phyloP scores from a whole-genome alignment of 2,888 invertebrate genomes.

The Parnassius glacialis region DNA sequence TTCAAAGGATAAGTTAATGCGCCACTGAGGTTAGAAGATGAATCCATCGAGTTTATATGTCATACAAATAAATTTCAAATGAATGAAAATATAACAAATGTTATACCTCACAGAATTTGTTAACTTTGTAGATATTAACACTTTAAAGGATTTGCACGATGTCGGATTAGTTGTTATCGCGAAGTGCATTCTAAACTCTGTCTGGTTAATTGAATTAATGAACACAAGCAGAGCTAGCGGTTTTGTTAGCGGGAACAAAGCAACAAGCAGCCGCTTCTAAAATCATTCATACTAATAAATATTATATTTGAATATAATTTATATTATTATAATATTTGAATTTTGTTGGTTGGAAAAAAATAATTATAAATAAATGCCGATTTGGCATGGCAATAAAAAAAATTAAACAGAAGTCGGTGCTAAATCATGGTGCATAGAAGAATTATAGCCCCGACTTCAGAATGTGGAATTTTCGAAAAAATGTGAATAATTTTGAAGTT shows the following conservation, averaged over 20 bases:
- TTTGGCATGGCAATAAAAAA: neutral
- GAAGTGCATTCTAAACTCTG: conserved; percentile 24
- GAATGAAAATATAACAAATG: too few relatives aligned
- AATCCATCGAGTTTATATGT: too few relatives aligned
- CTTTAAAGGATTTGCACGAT: conserved; percentile 11
- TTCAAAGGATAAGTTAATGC: too few relatives aligned
- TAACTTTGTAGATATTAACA: neutral
- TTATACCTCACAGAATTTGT: too few relatives aligned
- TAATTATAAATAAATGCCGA: neutral
- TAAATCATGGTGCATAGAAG: too few relatives aligned
- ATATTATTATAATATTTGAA: neutral
- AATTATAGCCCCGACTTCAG: too few relatives aligned
- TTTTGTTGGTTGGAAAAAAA: neutral
- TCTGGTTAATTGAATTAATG: conserved; percentile 24
- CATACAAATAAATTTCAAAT: too few relatives aligned
- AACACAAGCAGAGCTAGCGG: conserved; percentile 3
- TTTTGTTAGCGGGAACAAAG: neutral
- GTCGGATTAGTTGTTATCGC: neutral
- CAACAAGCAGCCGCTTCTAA: neutral
- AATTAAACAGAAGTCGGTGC: too few relatives aligned
- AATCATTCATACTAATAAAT: neutral
- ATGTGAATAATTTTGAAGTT: too few relatives aligned
- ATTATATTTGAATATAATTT: neutral
- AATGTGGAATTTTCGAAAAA: too few relatives aligned
- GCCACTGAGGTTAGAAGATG: too few relatives aligned